These are phyloP conservation scores for Cyprinus carpio DNA, from an alignment of 2,113 vertebrate genomes.

Conservation along the genomic window DNA sequence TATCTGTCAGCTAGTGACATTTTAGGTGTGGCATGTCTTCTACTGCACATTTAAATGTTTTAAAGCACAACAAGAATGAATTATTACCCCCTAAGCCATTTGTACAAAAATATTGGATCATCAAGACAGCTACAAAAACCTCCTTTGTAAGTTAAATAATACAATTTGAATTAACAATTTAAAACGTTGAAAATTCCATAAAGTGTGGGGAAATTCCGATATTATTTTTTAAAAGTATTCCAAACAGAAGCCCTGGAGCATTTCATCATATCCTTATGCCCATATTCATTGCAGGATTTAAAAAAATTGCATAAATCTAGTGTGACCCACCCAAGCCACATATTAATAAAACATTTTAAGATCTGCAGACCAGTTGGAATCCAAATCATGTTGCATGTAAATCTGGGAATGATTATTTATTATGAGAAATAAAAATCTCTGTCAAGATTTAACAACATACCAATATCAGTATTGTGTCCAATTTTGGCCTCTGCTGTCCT, in stretches of 20 bases:
- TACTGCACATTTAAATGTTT: background rate
- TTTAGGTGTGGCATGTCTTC: background rate
- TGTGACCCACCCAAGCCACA: background rate
- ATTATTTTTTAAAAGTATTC: background rate
- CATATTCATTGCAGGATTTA: background rate
- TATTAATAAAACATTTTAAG: background rate
- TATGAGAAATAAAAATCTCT: background rate
- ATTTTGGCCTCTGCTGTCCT: background rate
- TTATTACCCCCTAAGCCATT: too few species aligned
- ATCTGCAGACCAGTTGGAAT: background rate
- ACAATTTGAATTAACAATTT: background rate
- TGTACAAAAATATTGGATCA: background rate
- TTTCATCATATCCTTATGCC: background rate
- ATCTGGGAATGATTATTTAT: background rate
- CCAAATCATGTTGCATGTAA: background rate
- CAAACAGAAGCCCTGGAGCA: background rate
- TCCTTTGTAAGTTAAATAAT: background rate
- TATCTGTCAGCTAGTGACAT: background rate
- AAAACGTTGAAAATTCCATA: background rate
- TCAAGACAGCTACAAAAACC: background rate
- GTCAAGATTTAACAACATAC: background rate
- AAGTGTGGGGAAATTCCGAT: too few species aligned
- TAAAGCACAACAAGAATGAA: background rate
- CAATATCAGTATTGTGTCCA: background rate
- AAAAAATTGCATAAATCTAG: background rate